phyloP scores from a whole-genome alignment of 2,888 invertebrate species.

The Plemyria rubiginata region DNA sequence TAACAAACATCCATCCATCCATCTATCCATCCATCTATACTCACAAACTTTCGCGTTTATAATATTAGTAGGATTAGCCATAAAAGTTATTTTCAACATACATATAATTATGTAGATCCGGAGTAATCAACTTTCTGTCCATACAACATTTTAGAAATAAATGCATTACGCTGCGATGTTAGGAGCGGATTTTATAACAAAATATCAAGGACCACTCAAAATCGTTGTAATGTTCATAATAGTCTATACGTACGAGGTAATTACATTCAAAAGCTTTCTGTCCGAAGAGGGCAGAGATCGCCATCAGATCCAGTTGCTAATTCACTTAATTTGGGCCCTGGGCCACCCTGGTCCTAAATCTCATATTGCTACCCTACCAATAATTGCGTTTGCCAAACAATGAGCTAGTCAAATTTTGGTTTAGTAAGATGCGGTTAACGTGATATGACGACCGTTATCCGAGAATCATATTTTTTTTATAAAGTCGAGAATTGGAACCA shows the following conservation, averaged over 20 bases:
- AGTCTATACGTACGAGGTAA: constrained; percentile 22
- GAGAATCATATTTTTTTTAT: too few relatives aligned
- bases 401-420: constrained; percentile 1
- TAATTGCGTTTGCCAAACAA: constrained; percentile 81
- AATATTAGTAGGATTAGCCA: too few relatives aligned
- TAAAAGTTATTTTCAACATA: too few relatives aligned
- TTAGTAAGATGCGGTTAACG: not conserved
- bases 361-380: constrained; percentile 78
- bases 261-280: constrained; percentile 41
- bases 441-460: not conserved
- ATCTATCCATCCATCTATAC: too few relatives aligned
- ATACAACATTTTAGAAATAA: not conserved
- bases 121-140: too few relatives aligned
- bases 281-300: constrained; percentile 48
- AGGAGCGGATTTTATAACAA: not conserved
- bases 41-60: too few relatives aligned
- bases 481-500: too few relatives aligned
- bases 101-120: too few relatives aligned
- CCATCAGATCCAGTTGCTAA: constrained; percentile 68
- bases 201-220: constrained; percentile 1
- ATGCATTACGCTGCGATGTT: not conserved
- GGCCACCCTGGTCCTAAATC: constrained; percentile 64
- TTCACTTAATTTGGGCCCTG: constrained; percentile 78
- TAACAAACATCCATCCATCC: too few relatives aligned
- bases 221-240: constrained; percentile 18